Evolutionary conservation across 2,888 invertebrate species (phyloP).

Genomic region (Ptychoptera contaminata): DNA sequence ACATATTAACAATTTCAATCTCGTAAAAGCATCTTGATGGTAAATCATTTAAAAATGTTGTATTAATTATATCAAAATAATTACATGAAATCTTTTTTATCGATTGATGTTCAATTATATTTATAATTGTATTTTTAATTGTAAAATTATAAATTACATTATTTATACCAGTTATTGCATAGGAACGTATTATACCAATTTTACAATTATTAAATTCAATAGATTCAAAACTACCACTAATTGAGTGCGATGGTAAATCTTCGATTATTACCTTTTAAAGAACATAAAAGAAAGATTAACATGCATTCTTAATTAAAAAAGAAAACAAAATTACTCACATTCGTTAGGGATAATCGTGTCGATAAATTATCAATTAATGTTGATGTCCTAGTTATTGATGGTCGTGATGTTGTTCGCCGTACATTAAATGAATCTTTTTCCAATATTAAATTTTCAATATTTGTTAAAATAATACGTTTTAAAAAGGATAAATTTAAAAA

Average conservation of each 20-base stretch:
- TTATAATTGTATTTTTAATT: slow-evolving; percentile 42
- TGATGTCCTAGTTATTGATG: neutral
- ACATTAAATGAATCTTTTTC: slow-evolving; percentile 34
- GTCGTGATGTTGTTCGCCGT: slow-evolving; percentile 2
- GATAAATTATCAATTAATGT: neutral
- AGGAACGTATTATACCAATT: slow-evolving; percentile 47
- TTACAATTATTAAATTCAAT: slow-evolving; percentile 45
- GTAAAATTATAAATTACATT: slow-evolving; percentile 44
- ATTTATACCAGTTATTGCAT: slow-evolving; percentile 57
- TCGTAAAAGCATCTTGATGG: slow-evolving; percentile 62
- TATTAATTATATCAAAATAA: slow-evolving; percentile 45
- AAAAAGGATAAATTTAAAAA: slow-evolving; percentile 44
- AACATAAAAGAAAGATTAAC: too few species aligned
- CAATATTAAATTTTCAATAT: slow-evolving; percentile 45
- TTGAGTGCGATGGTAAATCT: slow-evolving; percentile 42
- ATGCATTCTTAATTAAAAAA: too few species aligned
- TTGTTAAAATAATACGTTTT: slow-evolving; percentile 43
- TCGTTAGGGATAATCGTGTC: neutral
- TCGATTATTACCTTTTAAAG: slow-evolving; percentile 32
- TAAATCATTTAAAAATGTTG: slow-evolving; percentile 37
- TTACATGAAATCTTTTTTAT: slow-evolving; percentile 64
- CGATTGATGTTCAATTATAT: slow-evolving; percentile 42
- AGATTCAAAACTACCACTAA: slow-evolving; percentile 55
- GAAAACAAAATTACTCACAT: too few species aligned
- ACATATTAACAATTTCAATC: slow-evolving; percentile 47